These are phyloP conservation scores for Drosophila acutilabella DNA, from an alignment of 2,888 invertebrate genomes.

Conservation along the genomic window DNA sequence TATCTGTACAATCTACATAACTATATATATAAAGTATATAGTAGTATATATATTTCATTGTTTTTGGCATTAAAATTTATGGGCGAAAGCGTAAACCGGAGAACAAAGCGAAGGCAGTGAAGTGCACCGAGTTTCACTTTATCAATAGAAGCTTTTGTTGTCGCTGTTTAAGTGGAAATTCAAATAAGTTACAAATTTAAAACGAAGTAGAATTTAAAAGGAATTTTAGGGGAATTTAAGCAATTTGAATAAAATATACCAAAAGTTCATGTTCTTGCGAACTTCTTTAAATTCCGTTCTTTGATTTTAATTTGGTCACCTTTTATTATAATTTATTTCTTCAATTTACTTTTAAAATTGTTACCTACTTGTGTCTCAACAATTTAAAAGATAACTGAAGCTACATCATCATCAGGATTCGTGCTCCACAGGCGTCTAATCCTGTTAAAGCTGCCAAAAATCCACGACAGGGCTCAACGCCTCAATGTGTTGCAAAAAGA, in stretches of 20 bases:
- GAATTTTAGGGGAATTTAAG: not conserved
- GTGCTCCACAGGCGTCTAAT: slow-evolving; percentile 63
- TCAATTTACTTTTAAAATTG: not conserved
- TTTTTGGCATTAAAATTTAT: slow-evolving; percentile 65
- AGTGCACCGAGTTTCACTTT: slow-evolving; percentile 52
- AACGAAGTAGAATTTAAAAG: not conserved
- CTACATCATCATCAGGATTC: slow-evolving; percentile 24
- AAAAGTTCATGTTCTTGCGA: too few relatives aligned
- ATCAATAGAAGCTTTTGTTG: slow-evolving; percentile 48
- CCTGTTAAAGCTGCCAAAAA: slow-evolving; percentile 80
- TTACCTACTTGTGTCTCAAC: not conserved
- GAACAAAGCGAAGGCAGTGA: slow-evolving; percentile 50
- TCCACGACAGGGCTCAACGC: slow-evolving; percentile 68
- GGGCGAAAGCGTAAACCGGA: slow-evolving; percentile 34
- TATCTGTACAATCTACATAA: slow-evolving; percentile 2
- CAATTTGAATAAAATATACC: too few relatives aligned
- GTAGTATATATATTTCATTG: slow-evolving; percentile 50
- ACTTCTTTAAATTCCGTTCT: too few relatives aligned
- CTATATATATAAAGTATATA: not conserved
- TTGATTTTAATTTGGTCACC: too few relatives aligned
- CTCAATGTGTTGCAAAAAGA: slow-evolving; percentile 33
- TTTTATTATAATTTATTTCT: not conserved
- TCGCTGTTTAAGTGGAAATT: slow-evolving; percentile 17
- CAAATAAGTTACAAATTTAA: slow-evolving; percentile 8
- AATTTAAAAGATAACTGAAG: not conserved